Evolutionary conservation across 2,113 vertebrate species (phyloP), one percentile per base, ranked within the genome.

Genomic region (Mastomys natalensis): DNA sequence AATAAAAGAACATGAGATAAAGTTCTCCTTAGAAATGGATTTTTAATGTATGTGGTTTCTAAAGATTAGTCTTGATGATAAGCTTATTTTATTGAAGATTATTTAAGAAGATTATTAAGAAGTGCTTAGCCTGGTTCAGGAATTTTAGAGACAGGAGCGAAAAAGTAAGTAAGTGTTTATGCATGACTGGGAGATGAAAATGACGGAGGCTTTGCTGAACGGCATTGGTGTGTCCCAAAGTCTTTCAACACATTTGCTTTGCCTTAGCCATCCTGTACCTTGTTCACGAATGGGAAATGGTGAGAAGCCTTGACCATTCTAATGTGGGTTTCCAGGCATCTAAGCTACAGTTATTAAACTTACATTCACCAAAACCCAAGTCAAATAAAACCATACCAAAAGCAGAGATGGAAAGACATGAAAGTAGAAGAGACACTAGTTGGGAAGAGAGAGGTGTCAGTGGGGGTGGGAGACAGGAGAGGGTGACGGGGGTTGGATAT

Each of bases 1-100:
- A 97, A 77, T 90, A 78, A 94, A 97, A 95, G 70, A 94, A 92
- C 72, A 87, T 34, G 62, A 84, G 88, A 91, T 87, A 95, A 95
- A 91, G 55, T 88, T 76, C 40, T 73, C 26, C 92, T 96, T 87
- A 91, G 90, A 62, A 92, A 72, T 91, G 89, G 80, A 60, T 60
- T 95, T 89, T 82, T 92, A 88, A 88, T 85, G 51, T 90, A 17
- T 95, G 0, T 96, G 68, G 19, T 91, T 96, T 90, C 60, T 84
- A 62, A 94, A 95, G 80, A 60, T 91, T 60, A 94, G 58, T 17
- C 15, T 93, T 76, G 82, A 81, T 84, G 87, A 85, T 90, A 93
- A 87, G 90, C 88, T 40, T 89, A 78, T 88, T 81, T 96, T 94
- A 74, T 51, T 92, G 48, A 87, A 92, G 34, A 72, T 62, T 91